phyloP scores from a whole-genome alignment of 2,888 invertebrate species.

The Cerceris ruficornis region DNA sequence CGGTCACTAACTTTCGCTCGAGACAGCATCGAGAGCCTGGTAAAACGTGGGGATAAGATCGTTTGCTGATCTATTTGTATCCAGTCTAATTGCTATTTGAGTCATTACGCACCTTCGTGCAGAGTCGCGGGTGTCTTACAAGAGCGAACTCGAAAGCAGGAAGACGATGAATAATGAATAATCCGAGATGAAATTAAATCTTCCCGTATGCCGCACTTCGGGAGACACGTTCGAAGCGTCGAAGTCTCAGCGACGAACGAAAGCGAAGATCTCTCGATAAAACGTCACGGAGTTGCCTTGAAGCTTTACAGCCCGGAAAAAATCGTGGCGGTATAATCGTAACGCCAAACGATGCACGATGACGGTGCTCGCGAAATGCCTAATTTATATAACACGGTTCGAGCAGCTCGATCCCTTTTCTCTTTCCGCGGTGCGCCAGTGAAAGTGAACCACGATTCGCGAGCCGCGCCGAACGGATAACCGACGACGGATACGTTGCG shows the following conservation, averaged over 20 bases:
- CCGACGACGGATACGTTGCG: conserved; percentile 50
- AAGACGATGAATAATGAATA: conserved; percentile 2
- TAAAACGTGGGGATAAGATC: conserved; percentile 9
- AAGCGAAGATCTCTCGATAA: no score
- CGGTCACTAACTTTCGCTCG: conserved; percentile 66
- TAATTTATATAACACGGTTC: conserved; percentile 74
- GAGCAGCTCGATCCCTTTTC: conserved; percentile 66
- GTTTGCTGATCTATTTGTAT: conserved; percentile 28
- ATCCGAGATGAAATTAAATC: no score
- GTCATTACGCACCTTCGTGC: conserved; percentile 1
- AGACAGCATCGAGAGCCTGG: conserved; percentile 8
- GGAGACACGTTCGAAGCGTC: no score
- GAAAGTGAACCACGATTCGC: conserved; percentile 62
- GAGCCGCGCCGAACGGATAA: conserved; percentile 51
- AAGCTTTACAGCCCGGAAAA: no score
- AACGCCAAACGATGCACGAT: conserved; percentile 22
- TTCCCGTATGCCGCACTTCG: no score
- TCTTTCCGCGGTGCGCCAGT: conserved; percentile 63
- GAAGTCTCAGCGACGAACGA: no score
- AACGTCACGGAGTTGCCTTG: no score
- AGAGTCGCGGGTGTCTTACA: background rate
- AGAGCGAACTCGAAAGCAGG: background rate
- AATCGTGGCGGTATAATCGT: background rate
- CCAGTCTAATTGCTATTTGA: conserved; percentile 43
- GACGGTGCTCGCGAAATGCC: conserved; percentile 57